A percentile compares a stretch with the other conserved stretches of the same genome.
Conservation (phyloP, 2,888 invertebrate genomes). For the Amblyjoppa fuscipennis region DNA sequence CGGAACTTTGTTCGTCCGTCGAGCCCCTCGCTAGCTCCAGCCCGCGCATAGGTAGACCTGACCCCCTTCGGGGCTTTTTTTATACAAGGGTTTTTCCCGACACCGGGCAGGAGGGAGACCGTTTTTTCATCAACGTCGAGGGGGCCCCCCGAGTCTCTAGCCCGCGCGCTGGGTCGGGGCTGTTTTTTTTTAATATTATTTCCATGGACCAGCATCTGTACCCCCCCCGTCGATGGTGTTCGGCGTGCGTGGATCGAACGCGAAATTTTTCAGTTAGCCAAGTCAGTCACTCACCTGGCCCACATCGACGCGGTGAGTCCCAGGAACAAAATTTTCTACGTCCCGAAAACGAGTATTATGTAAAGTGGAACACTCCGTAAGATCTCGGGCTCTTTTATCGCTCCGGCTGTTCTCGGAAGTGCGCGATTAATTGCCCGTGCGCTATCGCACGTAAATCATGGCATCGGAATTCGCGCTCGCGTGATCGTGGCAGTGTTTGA, state of each 20-base stretch:
- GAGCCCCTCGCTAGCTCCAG: conserved; percentile 74
- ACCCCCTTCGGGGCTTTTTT: conserved; percentile 82
- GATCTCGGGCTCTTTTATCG: conserved; percentile 31
- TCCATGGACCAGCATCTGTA: conserved; percentile 84
- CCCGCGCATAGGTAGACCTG: conserved; percentile 77
- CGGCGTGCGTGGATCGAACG: conserved; percentile 77
- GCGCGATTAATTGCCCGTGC: conserved; percentile 51
- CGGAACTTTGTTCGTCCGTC: conserved; percentile 56
- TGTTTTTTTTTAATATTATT: conserved; percentile 63
- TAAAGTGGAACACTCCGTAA: conserved; percentile 13
- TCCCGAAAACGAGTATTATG: neutral
- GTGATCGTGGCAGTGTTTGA: conserved; percentile 46
- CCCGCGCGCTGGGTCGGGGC: conserved; percentile 77
- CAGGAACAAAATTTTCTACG: conserved; percentile 70
- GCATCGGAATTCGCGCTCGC: conserved; percentile 25
- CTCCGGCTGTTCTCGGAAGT: conserved; percentile 50
- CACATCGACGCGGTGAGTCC: conserved; percentile 80
- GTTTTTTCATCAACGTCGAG: conserved; percentile 75
- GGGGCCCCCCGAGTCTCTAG: conserved; percentile 78
- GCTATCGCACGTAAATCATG: conserved; percentile 32
- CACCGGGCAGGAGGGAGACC: conserved; percentile 73
- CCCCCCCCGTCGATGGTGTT: conserved; percentile 76
- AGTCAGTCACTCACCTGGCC: conserved; percentile 84
- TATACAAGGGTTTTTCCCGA: conserved; percentile 82
- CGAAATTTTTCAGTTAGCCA: conserved; percentile 83